Conservation (phyloP, 2,797 vertebrate genomes). For the Paguma larvata region DNA sequence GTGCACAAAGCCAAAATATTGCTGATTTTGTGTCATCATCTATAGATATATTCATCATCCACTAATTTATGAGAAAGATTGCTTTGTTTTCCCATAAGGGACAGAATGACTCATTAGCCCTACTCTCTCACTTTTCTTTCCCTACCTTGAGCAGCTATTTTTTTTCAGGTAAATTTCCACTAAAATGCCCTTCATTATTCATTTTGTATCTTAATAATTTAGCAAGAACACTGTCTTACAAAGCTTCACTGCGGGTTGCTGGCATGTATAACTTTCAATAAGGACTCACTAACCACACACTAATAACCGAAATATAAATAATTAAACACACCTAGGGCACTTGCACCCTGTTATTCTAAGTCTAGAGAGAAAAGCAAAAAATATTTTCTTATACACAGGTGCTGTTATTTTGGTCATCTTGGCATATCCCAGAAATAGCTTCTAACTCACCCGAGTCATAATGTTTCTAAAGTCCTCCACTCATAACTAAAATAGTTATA, state of each 20-base stretch:
- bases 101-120: neutral
- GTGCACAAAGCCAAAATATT: neutral
- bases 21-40: neutral
- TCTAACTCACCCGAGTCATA: neutral
- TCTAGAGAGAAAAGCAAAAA: constrained; percentile 41
- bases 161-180: constrained; percentile 56
- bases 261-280: constrained; percentile 68
- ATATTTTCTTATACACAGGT: neutral
- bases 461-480: neutral
- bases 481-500: neutral
- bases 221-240: constrained; percentile 71
- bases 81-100: neutral
- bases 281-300: constrained; percentile 40
- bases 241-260: constrained; percentile 64
- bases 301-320: constrained; percentile 71
- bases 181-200: constrained; percentile 75
- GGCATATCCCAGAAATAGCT: neutral
- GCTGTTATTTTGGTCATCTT: neutral
- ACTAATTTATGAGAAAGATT: constrained; percentile 35
- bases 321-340: constrained; percentile 54
- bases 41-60: neutral
- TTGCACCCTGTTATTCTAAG: constrained; percentile 19
- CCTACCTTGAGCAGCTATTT: neutral
- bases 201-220: constrained; percentile 78
- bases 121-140: neutral